These are phyloP conservation scores for Meandrusa payeni DNA, from an alignment of 2,888 invertebrate species.

Conservation along the genomic window DNA sequence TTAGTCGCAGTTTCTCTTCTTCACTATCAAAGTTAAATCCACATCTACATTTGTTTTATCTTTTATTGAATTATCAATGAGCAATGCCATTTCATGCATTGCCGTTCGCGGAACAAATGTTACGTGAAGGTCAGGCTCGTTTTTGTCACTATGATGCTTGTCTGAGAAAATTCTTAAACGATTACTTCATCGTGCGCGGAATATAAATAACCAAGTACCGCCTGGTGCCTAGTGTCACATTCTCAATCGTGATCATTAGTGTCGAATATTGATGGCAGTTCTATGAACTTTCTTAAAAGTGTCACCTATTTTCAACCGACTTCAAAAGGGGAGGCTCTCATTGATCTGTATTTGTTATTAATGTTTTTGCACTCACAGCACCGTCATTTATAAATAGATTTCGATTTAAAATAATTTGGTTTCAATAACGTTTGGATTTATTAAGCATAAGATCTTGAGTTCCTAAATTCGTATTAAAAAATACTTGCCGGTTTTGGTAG, in stretches of 20 bases:
- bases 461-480: no score
- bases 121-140: conserved; percentile 53
- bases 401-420: no score
- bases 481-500: no score
- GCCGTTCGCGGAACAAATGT: conserved; percentile 32
- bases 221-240: conserved; percentile 3
- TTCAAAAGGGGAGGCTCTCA: neutral
- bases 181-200: conserved; percentile 45
- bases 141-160: conserved; percentile 45
- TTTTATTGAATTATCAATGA: conserved; percentile 24
- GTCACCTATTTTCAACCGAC: no score
- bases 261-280: conserved; percentile 12
- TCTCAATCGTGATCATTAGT: conserved; percentile 4
- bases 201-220: conserved; percentile 15
- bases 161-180: conserved; percentile 50
- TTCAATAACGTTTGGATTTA: no score
- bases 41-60: no score
- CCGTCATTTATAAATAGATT: no score
- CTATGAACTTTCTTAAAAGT: no score
- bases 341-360: neutral
- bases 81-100: conserved; percentile 31
- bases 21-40: no score
- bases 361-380: no score
- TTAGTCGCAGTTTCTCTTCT: no score
- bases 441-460: no score